Evolutionary conservation across 1,140 invertebrate genomes (phyloP).

Genomic region (Saccostrea glomerata): DNA sequence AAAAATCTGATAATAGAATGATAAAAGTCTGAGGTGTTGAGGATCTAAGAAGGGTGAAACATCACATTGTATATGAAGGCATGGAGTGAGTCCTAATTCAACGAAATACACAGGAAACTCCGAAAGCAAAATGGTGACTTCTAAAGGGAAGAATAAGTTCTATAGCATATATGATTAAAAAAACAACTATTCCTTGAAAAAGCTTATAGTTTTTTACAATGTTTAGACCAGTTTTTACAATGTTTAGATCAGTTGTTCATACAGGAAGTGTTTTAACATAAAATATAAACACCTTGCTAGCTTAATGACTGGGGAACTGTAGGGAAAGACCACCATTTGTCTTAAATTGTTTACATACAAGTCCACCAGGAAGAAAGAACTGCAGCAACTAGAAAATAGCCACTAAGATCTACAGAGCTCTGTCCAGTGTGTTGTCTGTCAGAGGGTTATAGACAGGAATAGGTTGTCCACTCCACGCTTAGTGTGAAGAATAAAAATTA

Average conservation of each 20-base stretch:
- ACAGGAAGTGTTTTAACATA: slow-evolving; percentile 1
- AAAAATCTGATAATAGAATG: too few species aligned
- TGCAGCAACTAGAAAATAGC: not conserved
- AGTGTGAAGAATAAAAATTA: not conserved
- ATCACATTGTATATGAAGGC: too few species aligned
- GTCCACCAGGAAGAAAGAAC: not conserved
- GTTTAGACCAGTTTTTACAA: not conserved
- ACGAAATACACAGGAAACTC: too few species aligned
- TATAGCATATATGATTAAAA: not conserved
- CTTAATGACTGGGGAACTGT: too few species aligned
- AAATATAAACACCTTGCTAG: not conserved
- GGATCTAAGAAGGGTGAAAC: too few species aligned
- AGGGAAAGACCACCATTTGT: not conserved
- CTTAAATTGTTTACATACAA: not conserved
- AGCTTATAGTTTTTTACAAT: not conserved
- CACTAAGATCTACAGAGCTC: not conserved
- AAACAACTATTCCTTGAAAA: not conserved
- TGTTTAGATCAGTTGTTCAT: not conserved
- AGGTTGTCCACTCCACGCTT: not conserved
- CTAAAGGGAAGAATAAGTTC: not conserved
- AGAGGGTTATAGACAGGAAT: not conserved
- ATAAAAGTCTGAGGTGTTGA: too few species aligned
- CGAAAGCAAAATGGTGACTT: not conserved
- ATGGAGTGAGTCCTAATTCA: too few species aligned
- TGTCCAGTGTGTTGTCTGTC: not conserved